These are phyloP conservation scores for Myathropa florea DNA, from an alignment of 2,888 invertebrate species.

Conservation along the genomic window DNA sequence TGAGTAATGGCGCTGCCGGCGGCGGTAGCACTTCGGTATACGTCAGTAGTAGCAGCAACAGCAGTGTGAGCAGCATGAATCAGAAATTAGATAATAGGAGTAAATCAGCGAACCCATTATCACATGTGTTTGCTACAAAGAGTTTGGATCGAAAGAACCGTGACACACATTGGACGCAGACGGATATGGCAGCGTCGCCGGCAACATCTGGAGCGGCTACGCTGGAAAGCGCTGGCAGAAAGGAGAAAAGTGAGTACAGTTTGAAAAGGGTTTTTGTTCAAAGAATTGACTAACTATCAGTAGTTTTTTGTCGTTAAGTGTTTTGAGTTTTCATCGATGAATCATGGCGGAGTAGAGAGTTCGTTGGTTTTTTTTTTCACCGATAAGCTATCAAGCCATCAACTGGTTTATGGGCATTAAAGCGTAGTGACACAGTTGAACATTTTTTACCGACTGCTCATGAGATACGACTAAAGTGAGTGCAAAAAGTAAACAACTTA, in stretches of 20 bases:
- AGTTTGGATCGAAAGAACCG: slow-evolving; percentile 66
- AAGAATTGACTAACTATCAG: background rate
- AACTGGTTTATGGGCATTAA: background rate
- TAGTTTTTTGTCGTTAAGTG: background rate
- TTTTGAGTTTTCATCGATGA: background rate
- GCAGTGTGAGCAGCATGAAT: slow-evolving; percentile 71
- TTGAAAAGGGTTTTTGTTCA: background rate
- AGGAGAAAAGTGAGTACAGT: slow-evolving; percentile 62
- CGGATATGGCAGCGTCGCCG: slow-evolving; percentile 27
- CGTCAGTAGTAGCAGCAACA: slow-evolving; percentile 72
- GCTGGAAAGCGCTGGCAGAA: slow-evolving; percentile 28
- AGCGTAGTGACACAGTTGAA: background rate
- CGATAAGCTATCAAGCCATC: background rate
- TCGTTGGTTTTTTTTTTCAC: background rate
- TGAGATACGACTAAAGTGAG: background rate
- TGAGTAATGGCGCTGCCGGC: slow-evolving; percentile 39
- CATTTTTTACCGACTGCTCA: background rate
- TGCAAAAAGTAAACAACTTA: background rate
- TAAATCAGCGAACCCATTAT: slow-evolving; percentile 84
- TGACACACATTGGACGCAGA: slow-evolving; percentile 53
- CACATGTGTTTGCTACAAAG: slow-evolving; percentile 81
- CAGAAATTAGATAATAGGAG: slow-evolving; percentile 80
- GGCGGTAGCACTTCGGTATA: slow-evolving; percentile 42
- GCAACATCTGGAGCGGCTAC: background rate
- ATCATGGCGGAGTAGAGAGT: background rate